Evolutionary conservation across 2,797 vertebrate genomes (phyloP).

Genomic region (Argyrosomus regius): DNA sequence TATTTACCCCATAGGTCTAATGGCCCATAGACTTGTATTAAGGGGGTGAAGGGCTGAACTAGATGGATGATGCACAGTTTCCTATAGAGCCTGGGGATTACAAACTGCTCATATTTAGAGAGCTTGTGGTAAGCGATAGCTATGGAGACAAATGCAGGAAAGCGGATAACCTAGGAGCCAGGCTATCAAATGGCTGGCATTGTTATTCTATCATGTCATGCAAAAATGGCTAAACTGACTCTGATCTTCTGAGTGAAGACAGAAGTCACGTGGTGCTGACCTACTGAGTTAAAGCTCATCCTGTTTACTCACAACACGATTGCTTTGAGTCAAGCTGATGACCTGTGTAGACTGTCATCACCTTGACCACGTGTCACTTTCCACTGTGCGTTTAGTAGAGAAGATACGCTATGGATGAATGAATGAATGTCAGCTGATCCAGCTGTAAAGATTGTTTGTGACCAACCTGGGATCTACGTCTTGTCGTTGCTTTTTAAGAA

Average conservation of each 20-base stretch:
- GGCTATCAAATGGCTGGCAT: conserved; percentile 23
- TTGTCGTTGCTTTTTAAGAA: background rate
- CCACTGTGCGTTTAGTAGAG: background rate
- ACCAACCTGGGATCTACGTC: too few species aligned
- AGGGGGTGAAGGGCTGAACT: conserved; percentile 26
- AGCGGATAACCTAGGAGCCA: conserved; percentile 15
- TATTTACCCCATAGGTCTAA: conserved; percentile 34
- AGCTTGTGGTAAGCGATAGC: conserved; percentile 43
- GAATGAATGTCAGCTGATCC: background rate
- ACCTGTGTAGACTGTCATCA: conserved; percentile 16
- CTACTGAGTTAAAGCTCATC: conserved; percentile 5
- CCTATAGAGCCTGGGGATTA: conserved; percentile 54
- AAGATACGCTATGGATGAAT: background rate
- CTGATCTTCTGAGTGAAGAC: background rate
- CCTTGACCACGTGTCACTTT: conserved; percentile 6
- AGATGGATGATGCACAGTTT: conserved; percentile 35
- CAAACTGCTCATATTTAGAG: conserved; percentile 33
- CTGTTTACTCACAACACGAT: conserved; percentile 31
- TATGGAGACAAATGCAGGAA: conserved; percentile 30
- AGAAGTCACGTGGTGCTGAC: background rate
- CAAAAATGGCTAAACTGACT: conserved; percentile 11
- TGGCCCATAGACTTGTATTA: conserved; percentile 16
- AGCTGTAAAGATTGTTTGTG: background rate
- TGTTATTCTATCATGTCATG: conserved; percentile 35
- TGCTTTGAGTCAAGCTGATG: conserved; percentile 5